These are phyloP conservation scores for Seriola quinqueradiata DNA, from an alignment of 2,113 vertebrate genomes.

Conservation along the genomic window DNA sequence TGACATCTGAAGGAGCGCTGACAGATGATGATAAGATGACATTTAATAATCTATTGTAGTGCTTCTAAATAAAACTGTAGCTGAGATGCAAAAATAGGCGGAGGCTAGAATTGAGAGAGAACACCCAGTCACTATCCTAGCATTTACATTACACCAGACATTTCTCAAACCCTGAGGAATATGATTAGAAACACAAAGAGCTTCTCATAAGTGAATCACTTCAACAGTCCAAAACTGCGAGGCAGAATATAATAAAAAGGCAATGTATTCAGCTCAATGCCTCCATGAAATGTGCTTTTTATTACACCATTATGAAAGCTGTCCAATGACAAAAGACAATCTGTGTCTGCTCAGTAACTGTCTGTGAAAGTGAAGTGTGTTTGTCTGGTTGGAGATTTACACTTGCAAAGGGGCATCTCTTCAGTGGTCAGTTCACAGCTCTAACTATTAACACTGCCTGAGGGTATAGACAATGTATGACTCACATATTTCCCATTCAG, in stretches of 20 bases:
- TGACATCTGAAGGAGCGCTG: slow-evolving; percentile 6
- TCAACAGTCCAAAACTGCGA: not conserved
- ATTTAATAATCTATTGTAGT: slow-evolving; percentile 9
- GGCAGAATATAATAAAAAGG: slow-evolving; percentile 21
- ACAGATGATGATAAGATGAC: not conserved
- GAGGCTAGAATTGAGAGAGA: not conserved
- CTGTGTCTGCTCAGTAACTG: not conserved
- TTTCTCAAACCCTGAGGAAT: not conserved
- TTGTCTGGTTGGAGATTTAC: slow-evolving; percentile 23
- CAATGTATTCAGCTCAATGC: slow-evolving; percentile 10
- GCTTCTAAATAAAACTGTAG: not conserved
- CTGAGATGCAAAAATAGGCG: not conserved
- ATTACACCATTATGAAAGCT: not conserved
- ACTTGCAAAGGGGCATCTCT: not conserved
- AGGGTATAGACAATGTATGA: not conserved
- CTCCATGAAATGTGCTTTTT: slow-evolving; percentile 4
- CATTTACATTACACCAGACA: not conserved
- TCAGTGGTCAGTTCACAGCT: not conserved
- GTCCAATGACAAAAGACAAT: not conserved
- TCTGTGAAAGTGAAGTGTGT: not conserved
- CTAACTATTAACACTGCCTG: not conserved
- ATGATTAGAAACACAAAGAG: slow-evolving; percentile 21
- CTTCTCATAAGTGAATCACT: slow-evolving; percentile 4
- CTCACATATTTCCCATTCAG: slow-evolving; percentile 11
- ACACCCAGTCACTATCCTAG: not conserved